Evolutionary conservation across 2,888 invertebrate genomes (phyloP), one percentile per base, ranked within the genome.

Genomic region (Ormyrus labotus): DNA sequence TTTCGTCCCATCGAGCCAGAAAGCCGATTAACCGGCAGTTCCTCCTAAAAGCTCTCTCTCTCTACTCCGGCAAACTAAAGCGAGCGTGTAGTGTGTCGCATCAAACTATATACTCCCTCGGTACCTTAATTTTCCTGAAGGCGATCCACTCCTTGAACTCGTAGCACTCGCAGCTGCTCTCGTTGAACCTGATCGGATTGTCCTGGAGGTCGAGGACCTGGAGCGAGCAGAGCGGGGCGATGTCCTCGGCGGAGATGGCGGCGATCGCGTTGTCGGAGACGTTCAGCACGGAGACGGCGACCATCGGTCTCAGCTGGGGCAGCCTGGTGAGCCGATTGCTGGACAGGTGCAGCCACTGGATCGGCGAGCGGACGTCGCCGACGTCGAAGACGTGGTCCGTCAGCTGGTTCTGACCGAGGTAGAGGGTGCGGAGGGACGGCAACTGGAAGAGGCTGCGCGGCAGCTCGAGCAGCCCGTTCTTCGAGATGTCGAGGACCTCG

Each of bases 171-270:
- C 90, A 90, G 34, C 47, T 82, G 11, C 53, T 72, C 5, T 74
- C 57, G 61, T 84, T 82, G 68, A 87, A 87, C 9, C 51, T 80
- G 34, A 90, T 80, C 2, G 83, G 83, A 73, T 90, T 90, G 0
- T 69, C 83, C 3, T 87, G 81, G 0, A 93, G 86, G 87, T 95
- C 94, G 58, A 95, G 92, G 81, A 91, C 91, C 80, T 91, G 91
- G 51, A 95, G 90, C 80, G 92, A 92, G 87, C 95, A 95, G 91
- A 94, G 92, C 3, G 92, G 90, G 0, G 94, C 93, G 83, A 95
- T 91, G 73, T 93, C 92, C 48, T 91, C 89, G 5, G 93, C 91
- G 5, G 90, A 91, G 0, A 94, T 84, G 2, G 86, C 85, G 0
- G 77, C 86, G 67, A 95, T 90, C 0, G 91, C 90, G 87, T 95